phyloP scores from a whole-genome alignment of 2,888 invertebrate species.

The Alloscopus bannaensis region DNA sequence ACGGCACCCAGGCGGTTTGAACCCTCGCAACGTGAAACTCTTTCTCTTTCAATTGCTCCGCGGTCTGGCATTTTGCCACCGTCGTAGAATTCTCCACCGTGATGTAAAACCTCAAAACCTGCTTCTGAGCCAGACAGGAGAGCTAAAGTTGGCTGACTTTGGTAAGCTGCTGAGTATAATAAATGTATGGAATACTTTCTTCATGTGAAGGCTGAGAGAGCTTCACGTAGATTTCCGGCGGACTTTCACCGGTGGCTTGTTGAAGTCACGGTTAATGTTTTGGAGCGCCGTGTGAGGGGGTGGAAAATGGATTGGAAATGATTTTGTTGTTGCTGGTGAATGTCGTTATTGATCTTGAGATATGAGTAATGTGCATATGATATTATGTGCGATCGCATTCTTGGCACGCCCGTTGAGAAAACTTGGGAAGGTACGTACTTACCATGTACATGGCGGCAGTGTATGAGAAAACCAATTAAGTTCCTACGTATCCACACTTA shows the following conservation, averaged over 20 bases:
- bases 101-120: conserved; percentile 99
- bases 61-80: conserved; percentile 97
- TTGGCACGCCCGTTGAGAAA: conserved; percentile 96
- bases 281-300: not conserved
- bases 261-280: too few species aligned
- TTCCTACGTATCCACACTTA: too few species aligned
- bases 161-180: conserved; percentile 75
- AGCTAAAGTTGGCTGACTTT: conserved; percentile 98
- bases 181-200: not conserved
- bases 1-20: conserved; percentile 94
- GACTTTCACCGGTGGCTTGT: not conserved
- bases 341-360: not conserved
- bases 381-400: conserved; percentile 83
- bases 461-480: too few species aligned
- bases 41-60: conserved; percentile 98
- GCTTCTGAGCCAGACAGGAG: conserved; percentile 96
- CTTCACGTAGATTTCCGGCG: not conserved
- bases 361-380: not conserved
- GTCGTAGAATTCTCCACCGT: conserved; percentile 94
- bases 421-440: conserved; percentile 85
- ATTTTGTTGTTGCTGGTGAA: not conserved
- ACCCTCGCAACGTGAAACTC: conserved; percentile 94
- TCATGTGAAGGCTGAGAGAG: not conserved
- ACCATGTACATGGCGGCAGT: too few species aligned
- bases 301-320: conserved; percentile 9